Evolutionary conservation across 2,888 invertebrate species (phyloP).

Genomic region (Ormia ochracea): DNA sequence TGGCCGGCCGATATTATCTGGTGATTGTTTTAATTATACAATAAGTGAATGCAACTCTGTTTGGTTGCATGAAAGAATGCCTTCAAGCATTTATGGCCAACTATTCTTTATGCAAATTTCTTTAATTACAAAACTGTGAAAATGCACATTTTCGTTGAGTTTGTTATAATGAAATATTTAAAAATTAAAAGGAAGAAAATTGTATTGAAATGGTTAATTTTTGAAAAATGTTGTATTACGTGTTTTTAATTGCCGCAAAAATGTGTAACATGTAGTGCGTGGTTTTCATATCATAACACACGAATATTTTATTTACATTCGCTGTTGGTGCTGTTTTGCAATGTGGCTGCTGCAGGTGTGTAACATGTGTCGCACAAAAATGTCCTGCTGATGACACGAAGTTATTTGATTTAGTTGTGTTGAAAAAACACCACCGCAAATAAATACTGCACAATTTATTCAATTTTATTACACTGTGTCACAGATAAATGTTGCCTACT

Average conservation of each 20-base stretch:
- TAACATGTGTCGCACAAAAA: background rate
- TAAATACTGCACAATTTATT: background rate
- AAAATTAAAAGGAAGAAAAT: background rate
- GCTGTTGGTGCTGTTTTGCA: background rate
- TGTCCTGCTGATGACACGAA: constrained; percentile 47
- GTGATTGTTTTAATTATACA: constrained; percentile 56
- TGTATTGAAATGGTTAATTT: constrained; percentile 30
- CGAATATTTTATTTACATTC: too few species aligned
- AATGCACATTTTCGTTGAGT: constrained; percentile 58
- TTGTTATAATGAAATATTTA: constrained; percentile 22
- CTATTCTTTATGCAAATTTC: constrained; percentile 72
- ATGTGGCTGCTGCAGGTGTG: constrained; percentile 16
- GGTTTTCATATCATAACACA: too few species aligned
- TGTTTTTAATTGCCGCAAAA: constrained; percentile 55
- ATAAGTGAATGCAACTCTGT: constrained; percentile 16
- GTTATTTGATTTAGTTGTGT: constrained; percentile 29
- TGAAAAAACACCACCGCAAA: background rate
- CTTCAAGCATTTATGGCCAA: constrained; percentile 53
- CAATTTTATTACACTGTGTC: background rate
- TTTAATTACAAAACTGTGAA: constrained; percentile 75
- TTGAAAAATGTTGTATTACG: constrained; percentile 30
- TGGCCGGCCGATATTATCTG: constrained; percentile 30
- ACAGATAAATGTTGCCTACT: background rate
- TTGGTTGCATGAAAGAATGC: constrained; percentile 69
- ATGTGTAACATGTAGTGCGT: constrained; percentile 41